phyloP scores from a whole-genome alignment of 2,797 vertebrate genomes.

The Malacoctenus gilli region DNA sequence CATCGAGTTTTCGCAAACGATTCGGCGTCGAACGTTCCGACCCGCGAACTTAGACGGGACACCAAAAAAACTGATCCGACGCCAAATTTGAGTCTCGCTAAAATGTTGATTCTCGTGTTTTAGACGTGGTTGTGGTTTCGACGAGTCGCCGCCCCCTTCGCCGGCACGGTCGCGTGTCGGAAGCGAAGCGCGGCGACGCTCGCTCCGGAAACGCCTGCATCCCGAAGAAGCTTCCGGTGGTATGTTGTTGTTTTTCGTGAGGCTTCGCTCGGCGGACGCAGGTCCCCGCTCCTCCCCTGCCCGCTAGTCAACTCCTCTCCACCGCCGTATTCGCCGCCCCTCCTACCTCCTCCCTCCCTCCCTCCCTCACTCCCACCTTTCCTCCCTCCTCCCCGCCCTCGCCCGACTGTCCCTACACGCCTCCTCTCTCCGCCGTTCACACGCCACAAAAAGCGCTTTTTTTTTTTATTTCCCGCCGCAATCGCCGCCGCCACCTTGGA shows the following conservation, averaged over 20 bases:
- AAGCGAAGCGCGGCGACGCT: too few species aligned
- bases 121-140: too few species aligned
- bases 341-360: conserved; percentile 59
- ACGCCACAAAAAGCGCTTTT: conserved; percentile 72
- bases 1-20: too few species aligned
- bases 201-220: too few species aligned
- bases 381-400: conserved; percentile 27
- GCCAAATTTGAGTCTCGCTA: too few species aligned
- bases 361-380: conserved; percentile 15
- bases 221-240: conserved; percentile 39
- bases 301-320: conserved; percentile 65
- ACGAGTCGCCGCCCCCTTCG: too few species aligned
- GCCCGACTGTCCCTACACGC: conserved; percentile 58
- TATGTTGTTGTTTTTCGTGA: conserved; percentile 58
- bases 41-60: too few species aligned
- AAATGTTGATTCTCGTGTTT: too few species aligned
- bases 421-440: conserved; percentile 78
- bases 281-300: conserved; percentile 35
- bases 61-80: too few species aligned
- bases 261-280: conserved; percentile 64
- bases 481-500: conserved; percentile 75
- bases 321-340: conserved; percentile 72
- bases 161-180: too few species aligned
- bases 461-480: conserved; percentile 68
- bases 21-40: too few species aligned